Conservation (phyloP, 2,888 invertebrate species). For the Allacma fusca region DNA sequence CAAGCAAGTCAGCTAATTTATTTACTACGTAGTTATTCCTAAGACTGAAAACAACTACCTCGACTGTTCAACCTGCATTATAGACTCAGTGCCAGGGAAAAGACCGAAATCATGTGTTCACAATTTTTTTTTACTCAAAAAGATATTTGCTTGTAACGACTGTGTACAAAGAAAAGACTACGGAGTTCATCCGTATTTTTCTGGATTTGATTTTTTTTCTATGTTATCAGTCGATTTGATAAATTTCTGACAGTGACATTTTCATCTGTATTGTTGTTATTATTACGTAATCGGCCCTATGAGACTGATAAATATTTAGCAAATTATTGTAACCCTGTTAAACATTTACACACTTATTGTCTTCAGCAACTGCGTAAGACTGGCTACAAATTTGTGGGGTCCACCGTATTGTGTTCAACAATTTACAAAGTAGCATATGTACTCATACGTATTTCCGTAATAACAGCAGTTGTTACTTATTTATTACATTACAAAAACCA, state of each 20-base stretch:
- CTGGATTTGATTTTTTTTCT: background rate
- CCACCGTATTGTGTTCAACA: constrained; percentile 33
- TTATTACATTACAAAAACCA: background rate
- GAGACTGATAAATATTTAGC: constrained; percentile 28
- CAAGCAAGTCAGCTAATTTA: background rate
- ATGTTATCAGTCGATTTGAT: background rate
- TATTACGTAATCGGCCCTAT: constrained; percentile 19
- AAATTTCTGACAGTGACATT: constrained; percentile 1
- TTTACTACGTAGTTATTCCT: background rate
- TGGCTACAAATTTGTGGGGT: background rate
- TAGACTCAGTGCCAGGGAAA: constrained; percentile 12
- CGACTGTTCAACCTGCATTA: constrained; percentile 9
- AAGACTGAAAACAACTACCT: constrained; percentile 34
- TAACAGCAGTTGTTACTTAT: background rate
- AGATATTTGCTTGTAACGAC: background rate
- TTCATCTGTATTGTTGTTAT: background rate
- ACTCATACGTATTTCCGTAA: constrained; percentile 2
- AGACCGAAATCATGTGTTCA: constrained; percentile 13
- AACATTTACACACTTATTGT: background rate
- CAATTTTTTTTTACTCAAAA: background rate
- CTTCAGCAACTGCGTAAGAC: background rate
- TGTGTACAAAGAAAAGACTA: background rate
- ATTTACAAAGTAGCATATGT: constrained; percentile 19
- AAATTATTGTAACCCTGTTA: background rate
- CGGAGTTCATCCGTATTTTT: background rate